Conservation (phyloP, 2,888 invertebrate species). For the Shargacucullia verbasci region DNA sequence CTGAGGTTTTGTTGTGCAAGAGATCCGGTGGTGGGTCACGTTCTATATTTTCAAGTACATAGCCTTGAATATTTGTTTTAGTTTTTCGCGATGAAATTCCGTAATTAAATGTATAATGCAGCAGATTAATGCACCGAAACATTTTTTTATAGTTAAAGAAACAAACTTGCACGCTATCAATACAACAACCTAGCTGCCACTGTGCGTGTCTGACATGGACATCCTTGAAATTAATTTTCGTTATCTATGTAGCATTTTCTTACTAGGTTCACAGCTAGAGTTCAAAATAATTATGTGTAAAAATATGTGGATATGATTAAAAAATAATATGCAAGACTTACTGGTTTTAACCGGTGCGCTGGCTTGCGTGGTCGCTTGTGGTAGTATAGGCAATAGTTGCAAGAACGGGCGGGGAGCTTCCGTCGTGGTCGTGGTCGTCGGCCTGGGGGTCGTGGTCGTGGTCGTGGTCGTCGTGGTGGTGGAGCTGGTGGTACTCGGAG, state of each 20-base stretch:
- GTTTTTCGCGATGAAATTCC: conserved; percentile 16
- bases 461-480: conserved; percentile 77
- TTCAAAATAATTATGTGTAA: too few species aligned
- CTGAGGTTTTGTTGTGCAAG: conserved; percentile 40
- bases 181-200: too few species aligned
- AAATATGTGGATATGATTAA: too few species aligned
- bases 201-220: too few species aligned
- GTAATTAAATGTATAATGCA: conserved; percentile 5
- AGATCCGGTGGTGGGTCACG: conserved; percentile 37
- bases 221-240: too few species aligned
- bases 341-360: conserved; percentile 72
- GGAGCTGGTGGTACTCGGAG: conserved; percentile 80
- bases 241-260: background rate
- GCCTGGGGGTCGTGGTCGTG: conserved; percentile 66
- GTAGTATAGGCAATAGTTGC: conserved; percentile 81
- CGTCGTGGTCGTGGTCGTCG: conserved; percentile 66
- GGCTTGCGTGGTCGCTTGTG: conserved; percentile 59
- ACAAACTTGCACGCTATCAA: too few species aligned
- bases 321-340: conserved; percentile 49
- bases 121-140: background rate
- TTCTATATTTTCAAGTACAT: conserved; percentile 49
- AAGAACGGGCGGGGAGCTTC: conserved; percentile 77
- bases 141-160: too few species aligned
- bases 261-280: too few species aligned
- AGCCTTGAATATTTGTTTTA: conserved; percentile 40